phyloP scores from a whole-genome alignment of 2,113 vertebrate genomes.

The Xiphophorus couchianus region DNA sequence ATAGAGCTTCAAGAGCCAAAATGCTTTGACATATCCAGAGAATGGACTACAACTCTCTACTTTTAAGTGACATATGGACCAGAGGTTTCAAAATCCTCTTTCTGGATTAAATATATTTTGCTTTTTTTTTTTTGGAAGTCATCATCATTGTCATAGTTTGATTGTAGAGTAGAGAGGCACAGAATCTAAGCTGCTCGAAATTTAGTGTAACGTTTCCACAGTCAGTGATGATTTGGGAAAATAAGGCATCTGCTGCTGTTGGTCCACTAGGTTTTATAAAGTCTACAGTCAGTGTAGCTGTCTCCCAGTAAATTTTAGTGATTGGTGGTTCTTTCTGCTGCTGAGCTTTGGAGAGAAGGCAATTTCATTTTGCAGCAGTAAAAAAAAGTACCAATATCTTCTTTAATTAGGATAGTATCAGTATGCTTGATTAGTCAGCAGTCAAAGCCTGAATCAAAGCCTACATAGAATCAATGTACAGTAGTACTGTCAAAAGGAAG shows the following conservation, averaged over 20 bases:
- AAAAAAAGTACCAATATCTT: not conserved
- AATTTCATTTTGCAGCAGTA: not conserved
- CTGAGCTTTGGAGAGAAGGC: not conserved
- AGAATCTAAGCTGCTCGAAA: too few species aligned
- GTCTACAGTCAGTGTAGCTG: not conserved
- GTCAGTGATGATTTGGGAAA: too few species aligned
- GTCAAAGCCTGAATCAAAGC: not conserved
- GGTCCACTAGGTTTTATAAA: not conserved
- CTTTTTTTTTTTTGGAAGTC: too few species aligned
- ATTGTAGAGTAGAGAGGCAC: not conserved
- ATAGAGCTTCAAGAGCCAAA: too few species aligned
- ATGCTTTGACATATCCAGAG: too few species aligned
- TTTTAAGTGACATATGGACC: too few species aligned
- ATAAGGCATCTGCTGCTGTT: not conserved
- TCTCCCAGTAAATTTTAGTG: not conserved
- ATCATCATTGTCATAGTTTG: not conserved
- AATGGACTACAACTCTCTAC: too few species aligned
- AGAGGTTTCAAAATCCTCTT: too few species aligned
- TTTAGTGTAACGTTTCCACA: too few species aligned
- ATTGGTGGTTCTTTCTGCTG: not conserved
- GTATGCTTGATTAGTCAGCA: not conserved
- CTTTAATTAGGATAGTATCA: not conserved
- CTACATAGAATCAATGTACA: not conserved
- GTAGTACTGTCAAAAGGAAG: not conserved
- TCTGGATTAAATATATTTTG: too few species aligned